Evolutionary conservation across 2,113 vertebrate species (phyloP).

Genomic region (Boulengeromyrus knoepffleri): DNA sequence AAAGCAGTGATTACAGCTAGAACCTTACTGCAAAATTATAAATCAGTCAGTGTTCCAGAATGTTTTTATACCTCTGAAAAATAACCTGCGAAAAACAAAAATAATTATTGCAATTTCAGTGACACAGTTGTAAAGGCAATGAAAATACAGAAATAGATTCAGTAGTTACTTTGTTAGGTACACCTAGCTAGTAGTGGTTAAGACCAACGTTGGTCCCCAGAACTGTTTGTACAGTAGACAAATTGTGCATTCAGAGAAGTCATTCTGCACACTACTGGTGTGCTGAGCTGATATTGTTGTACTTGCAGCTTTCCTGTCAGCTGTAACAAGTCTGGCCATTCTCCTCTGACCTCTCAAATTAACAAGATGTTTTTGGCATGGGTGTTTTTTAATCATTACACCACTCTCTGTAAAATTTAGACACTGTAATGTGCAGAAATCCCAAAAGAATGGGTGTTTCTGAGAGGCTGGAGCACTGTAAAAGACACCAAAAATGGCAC

Average conservation of each 20-base stretch:
- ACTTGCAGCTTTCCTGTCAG: not conserved
- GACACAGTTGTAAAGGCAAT: not conserved
- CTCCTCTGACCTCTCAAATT: not conserved
- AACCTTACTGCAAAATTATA: not conserved
- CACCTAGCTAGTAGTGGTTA: not conserved
- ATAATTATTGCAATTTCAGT: not conserved
- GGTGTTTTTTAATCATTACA: not conserved
- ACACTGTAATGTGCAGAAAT: not conserved
- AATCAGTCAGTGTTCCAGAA: not conserved
- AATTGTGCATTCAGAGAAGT: not conserved
- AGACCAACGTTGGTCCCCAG: not conserved
- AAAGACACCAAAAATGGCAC: not conserved
- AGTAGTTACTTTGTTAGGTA: not conserved
- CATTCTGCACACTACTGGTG: not conserved
- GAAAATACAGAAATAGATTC: not conserved
- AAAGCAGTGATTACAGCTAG: not conserved
- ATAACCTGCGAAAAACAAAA: not conserved
- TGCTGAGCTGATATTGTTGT: not conserved
- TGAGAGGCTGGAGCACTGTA: not conserved
- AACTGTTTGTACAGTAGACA: not conserved
- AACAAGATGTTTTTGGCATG: not conserved
- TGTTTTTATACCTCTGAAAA: not conserved
- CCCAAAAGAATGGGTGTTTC: not conserved
- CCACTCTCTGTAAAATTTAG: not conserved
- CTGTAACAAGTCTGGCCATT: not conserved